These are phyloP conservation scores for Rhinichthys osculus DNA, from an alignment of 2,797 vertebrate genomes.

Conservation along the genomic window DNA sequence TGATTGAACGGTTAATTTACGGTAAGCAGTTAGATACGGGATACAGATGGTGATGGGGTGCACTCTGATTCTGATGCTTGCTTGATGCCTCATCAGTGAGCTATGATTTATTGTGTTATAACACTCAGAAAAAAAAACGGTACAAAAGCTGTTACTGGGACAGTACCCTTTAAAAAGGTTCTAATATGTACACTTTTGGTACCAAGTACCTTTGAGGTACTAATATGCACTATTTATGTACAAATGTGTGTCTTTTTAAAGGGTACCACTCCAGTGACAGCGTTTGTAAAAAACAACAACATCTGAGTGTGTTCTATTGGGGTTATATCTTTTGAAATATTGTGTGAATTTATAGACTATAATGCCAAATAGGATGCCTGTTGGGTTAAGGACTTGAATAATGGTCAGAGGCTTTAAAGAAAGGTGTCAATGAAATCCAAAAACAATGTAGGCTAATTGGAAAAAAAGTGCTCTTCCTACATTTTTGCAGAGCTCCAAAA, in stretches of 20 bases:
- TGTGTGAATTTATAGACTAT: not conserved
- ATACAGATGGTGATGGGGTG: constrained; percentile 12
- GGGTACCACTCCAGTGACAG: not conserved
- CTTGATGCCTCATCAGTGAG: not conserved
- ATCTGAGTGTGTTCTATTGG: not conserved
- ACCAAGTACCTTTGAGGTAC: not conserved
- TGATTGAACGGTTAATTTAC: constrained; percentile 23
- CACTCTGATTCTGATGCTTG: not conserved
- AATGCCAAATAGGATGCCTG: not conserved
- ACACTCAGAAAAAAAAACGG: no score
- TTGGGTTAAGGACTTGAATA: not conserved
- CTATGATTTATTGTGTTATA: constrained; percentile 6
- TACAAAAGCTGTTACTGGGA: not conserved
- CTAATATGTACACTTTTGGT: not conserved
- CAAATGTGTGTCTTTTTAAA: not conserved
- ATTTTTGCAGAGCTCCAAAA: not conserved
- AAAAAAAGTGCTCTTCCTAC: not conserved
- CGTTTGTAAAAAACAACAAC: not conserved
- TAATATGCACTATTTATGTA: not conserved
- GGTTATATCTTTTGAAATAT: not conserved
- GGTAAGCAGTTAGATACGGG: constrained; percentile 25
- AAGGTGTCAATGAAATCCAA: not conserved
- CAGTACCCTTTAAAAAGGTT: not conserved
- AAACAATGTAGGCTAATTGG: not conserved
- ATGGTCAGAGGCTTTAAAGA: not conserved